Percentiles rank a stretch among this genome's conserved stretches.
phyloP scores from a whole-genome alignment of 2,113 vertebrate species.

The Esox niger region DNA sequence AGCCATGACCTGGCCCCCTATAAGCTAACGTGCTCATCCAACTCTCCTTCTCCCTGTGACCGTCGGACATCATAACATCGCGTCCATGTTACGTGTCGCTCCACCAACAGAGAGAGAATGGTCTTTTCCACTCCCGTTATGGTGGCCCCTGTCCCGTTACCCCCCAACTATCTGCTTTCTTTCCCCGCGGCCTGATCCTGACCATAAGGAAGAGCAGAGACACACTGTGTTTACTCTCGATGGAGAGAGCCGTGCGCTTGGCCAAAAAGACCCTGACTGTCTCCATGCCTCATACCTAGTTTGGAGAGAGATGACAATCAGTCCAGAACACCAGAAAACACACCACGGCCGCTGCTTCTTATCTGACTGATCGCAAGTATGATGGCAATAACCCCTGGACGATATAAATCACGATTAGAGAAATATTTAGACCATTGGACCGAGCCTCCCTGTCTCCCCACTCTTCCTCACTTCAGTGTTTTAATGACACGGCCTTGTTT shows the following conservation, averaged over 20 bases:
- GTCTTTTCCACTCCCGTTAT: conserved; percentile 78
- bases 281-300: neutral
- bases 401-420: conserved; percentile 41
- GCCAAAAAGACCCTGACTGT: conserved; percentile 49
- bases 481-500: neutral
- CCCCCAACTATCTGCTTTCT: conserved; percentile 51
- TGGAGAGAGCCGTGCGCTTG: conserved; percentile 5
- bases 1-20: conserved; percentile 1
- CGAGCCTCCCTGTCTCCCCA: neutral
- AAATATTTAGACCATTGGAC: conserved; percentile 35
- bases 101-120: conserved; percentile 57
- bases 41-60: conserved; percentile 45
- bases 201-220: conserved; percentile 63
- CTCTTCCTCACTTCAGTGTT: neutral
- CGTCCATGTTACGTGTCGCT: conserved; percentile 56
- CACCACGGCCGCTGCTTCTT: conserved; percentile 11
- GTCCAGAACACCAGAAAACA: conserved; percentile 25
- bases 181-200: neutral
- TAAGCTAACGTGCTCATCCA: conserved; percentile 50
- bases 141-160: conserved; percentile 54
- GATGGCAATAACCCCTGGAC: conserved; percentile 33
- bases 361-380: conserved; percentile 37
- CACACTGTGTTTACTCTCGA: conserved; percentile 57
- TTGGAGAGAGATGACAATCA: conserved; percentile 21
- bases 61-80: conserved; percentile 65